Evolutionary conservation across 1,140 invertebrate genomes (phyloP).

Genomic region (Drosophila pseudoobscura): DNA sequence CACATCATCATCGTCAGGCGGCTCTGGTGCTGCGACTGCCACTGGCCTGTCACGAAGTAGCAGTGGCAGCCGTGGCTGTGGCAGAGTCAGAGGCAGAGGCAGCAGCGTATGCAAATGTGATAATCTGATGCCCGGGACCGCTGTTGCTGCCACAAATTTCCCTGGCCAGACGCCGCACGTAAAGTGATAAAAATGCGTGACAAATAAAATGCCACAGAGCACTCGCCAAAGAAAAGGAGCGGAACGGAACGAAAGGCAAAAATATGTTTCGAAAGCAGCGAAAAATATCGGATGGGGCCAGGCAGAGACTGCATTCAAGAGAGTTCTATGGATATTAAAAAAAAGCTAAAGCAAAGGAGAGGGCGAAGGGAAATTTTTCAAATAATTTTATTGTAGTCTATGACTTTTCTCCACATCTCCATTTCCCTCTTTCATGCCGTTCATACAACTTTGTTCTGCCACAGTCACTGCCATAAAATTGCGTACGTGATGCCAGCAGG

Average conservation of each 20-base stretch:
- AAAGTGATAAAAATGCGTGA: slow-evolving; percentile 81
- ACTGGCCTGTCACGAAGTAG: background rate
- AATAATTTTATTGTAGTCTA: slow-evolving; percentile 78
- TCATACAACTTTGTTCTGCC: slow-evolving; percentile 64
- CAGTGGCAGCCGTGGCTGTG: slow-evolving; percentile 30
- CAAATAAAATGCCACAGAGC: slow-evolving; percentile 74
- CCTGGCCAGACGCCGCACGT: slow-evolving; percentile 54
- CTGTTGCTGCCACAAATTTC: slow-evolving; percentile 8
- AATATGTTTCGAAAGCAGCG: background rate
- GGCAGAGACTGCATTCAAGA: slow-evolving; percentile 26
- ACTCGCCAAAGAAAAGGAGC: background rate
- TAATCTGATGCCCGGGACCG: slow-evolving; percentile 68
- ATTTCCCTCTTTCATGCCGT: background rate
- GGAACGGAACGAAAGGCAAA: too few species aligned
- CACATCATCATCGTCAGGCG: slow-evolving; percentile 29
- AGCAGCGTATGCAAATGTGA: slow-evolving; percentile 76
- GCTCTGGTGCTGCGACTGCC: slow-evolving; percentile 12
- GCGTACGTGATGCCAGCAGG: slow-evolving; percentile 58
- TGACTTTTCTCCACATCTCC: slow-evolving; percentile 44
- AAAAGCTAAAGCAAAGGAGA: slow-evolving; percentile 24
- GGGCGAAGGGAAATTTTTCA: slow-evolving; percentile 49
- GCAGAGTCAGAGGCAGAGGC: slow-evolving; percentile 10
- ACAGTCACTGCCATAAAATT: slow-evolving; percentile 72
- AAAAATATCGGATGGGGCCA: background rate
- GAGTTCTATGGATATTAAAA: slow-evolving; percentile 65